phyloP scores from a whole-genome alignment of 2,113 vertebrate genomes.

The Mustela lutreola region DNA sequence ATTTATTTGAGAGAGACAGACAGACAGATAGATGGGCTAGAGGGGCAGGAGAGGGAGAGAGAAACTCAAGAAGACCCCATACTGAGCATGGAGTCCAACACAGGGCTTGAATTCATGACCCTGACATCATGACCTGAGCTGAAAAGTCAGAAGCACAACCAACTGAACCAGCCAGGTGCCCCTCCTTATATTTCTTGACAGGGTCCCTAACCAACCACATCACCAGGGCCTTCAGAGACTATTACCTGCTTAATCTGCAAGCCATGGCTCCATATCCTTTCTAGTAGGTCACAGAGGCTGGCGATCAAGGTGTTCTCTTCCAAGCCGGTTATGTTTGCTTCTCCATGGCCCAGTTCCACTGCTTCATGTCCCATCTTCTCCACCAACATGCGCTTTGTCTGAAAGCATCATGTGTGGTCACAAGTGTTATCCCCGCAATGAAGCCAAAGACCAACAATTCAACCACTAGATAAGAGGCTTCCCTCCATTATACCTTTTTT shows the following conservation, averaged over 20 bases:
- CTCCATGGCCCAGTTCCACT: slow-evolving; percentile 96
- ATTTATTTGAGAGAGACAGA: neutral
- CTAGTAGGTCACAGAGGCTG: slow-evolving; percentile 96
- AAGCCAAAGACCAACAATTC: neutral
- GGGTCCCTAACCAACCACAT: neutral
- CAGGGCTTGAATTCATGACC: neutral
- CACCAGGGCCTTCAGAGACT: neutral
- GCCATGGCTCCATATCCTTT: slow-evolving; percentile 99
- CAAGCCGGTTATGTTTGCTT: slow-evolving; percentile 96
- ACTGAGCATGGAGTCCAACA: neutral
- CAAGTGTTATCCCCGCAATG: neutral
- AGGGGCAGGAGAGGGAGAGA: neutral
- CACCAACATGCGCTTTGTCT: slow-evolving; percentile 99
- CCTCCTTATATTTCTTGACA: neutral
- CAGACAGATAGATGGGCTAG: neutral
- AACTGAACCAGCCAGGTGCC: neutral
- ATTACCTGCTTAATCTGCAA: slow-evolving; percentile 96
- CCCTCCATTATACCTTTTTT: neutral
- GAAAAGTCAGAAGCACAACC: neutral
- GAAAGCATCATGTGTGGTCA: slow-evolving; percentile 17
- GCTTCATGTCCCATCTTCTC: slow-evolving; percentile 98
- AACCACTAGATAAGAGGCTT: neutral
- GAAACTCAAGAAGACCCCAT: neutral
- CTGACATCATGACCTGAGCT: neutral
- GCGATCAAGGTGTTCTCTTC: slow-evolving; percentile 97